Conservation (phyloP, 2,113 vertebrate species). For the Phalacrocorax carbo region DNA sequence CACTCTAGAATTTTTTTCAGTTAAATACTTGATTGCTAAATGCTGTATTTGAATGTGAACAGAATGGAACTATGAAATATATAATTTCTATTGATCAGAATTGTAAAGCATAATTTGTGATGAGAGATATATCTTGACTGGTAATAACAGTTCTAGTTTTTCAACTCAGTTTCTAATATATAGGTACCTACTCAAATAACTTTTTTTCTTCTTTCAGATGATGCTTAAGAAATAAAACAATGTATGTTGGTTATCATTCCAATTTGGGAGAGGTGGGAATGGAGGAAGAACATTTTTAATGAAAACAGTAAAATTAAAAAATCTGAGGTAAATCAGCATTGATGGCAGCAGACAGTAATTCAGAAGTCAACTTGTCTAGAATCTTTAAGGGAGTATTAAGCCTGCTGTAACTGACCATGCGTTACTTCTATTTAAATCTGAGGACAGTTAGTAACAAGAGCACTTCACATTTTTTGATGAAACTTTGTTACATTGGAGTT, state of each 20-base stretch:
- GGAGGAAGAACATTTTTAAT: background rate
- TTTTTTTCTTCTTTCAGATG: background rate
- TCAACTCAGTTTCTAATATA: background rate
- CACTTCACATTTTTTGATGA: slow-evolving; percentile 13
- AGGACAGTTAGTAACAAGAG: slow-evolving; percentile 22
- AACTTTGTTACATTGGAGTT: slow-evolving; percentile 50
- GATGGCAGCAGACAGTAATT: background rate
- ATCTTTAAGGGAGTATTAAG: background rate
- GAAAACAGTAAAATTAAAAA: background rate
- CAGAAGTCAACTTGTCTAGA: background rate
- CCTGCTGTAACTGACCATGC: background rate
- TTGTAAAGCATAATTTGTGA: background rate
- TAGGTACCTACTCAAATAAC: background rate
- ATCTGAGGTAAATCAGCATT: background rate
- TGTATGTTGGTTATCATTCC: background rate
- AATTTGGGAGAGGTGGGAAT: background rate
- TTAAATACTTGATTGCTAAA: background rate
- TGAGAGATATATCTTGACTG: background rate
- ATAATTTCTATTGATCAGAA: background rate
- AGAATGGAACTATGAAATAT: background rate
- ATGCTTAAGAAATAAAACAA: background rate
- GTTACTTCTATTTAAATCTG: background rate
- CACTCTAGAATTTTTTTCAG: background rate
- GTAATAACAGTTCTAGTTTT: background rate
- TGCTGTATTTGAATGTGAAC: background rate